These are phyloP conservation scores for Eonycteris spelaea DNA, from an alignment of 2,113 vertebrate species.

Conservation along the genomic window DNA sequence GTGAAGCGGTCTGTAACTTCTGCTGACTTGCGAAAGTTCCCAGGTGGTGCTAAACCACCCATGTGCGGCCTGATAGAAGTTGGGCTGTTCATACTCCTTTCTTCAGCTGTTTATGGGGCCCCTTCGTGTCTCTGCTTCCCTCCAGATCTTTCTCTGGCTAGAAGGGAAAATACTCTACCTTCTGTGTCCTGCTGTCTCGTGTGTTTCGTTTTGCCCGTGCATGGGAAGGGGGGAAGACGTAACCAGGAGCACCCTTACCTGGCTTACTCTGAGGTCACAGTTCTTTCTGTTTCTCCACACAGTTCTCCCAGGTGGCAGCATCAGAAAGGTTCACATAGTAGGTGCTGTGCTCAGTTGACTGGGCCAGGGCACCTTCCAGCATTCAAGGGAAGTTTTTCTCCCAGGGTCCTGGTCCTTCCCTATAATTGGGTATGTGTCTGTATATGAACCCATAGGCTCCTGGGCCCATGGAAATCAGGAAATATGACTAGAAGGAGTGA, in stretches of 20 bases:
- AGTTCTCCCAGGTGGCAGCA: not conserved
- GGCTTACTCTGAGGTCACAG: too few relatives aligned
- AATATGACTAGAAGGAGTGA: not conserved
- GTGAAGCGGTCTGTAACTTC: not conserved
- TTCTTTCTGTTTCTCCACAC: not conserved
- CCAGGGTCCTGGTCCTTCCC: not conserved
- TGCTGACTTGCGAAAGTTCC: not conserved
- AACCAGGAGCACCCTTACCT: not conserved
- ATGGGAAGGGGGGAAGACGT: not conserved
- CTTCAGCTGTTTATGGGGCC: not conserved
- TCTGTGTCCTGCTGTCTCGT: not conserved
- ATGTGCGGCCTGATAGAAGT: not conserved
- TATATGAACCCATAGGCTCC: not conserved
- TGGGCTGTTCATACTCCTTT: not conserved
- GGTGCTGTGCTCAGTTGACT: not conserved
- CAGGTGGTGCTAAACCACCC: rapidly evolving
- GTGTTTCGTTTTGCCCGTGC: not conserved
- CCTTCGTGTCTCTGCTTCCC: not conserved
- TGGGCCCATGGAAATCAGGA: not conserved
- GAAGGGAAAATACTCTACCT: not conserved
- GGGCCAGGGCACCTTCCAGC: not conserved
- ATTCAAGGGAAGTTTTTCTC: not conserved
- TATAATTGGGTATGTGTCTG: not conserved
- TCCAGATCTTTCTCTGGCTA: not conserved
- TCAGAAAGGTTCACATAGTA: rapidly evolving